A percentile compares a stretch with the other conserved stretches of the same genome.
phyloP scores from a whole-genome alignment of 2,797 vertebrate genomes.

The Thripadectes ignobilis region DNA sequence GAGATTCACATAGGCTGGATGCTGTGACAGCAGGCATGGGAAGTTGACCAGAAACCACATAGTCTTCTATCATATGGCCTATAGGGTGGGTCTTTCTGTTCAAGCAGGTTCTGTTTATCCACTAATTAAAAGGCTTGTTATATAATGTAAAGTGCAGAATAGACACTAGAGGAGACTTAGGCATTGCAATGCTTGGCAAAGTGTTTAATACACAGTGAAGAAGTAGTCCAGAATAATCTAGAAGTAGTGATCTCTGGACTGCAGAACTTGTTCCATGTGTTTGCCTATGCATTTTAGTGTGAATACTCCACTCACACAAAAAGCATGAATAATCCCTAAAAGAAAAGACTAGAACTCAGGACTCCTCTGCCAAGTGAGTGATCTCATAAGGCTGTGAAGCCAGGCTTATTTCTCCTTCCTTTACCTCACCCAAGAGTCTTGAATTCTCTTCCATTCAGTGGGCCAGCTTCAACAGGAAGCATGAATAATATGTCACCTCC shows the following conservation, averaged over 20 bases:
- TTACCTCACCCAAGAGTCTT: neutral
- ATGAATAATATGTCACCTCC: neutral
- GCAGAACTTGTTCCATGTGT: neutral
- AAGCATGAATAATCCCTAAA: neutral
- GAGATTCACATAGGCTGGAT: neutral
- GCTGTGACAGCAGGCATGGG: neutral
- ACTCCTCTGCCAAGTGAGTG: neutral
- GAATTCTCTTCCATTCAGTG: neutral
- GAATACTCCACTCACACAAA: neutral
- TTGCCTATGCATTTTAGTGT: neutral
- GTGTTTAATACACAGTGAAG: neutral
- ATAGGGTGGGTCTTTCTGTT: neutral
- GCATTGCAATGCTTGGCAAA: neutral
- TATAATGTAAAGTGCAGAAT: neutral
- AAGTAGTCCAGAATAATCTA: neutral
- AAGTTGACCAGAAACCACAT: neutral
- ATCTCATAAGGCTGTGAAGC: neutral
- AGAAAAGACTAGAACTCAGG: neutral
- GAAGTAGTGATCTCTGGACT: neutral
- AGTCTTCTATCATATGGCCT: neutral
- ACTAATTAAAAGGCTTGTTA: neutral
- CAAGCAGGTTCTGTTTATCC: neutral
- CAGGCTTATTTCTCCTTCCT: conserved; percentile 21
- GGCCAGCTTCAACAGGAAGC: conserved; percentile 11
- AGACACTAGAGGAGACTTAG: neutral